phyloP scores from a whole-genome alignment of 2,113 vertebrate genomes.

The Lepisosteus osseus region DNA sequence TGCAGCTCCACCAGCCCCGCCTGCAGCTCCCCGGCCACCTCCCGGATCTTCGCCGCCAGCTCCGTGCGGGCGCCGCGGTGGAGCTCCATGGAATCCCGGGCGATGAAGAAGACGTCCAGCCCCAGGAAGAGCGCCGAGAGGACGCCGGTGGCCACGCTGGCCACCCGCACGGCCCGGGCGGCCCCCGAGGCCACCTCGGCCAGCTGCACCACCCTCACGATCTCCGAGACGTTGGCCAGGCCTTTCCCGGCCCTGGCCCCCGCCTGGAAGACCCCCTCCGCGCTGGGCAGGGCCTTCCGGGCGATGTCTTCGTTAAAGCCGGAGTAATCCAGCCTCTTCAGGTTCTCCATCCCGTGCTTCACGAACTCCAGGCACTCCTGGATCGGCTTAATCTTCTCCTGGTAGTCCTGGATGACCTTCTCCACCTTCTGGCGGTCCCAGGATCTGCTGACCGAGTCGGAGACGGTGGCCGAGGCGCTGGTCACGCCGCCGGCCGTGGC shows the following conservation, averaged over 20 bases:
- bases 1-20: slow-evolving; percentile 34
- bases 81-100: slow-evolving; percentile 60
- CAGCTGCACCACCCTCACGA: slow-evolving; percentile 52
- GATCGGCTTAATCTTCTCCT: slow-evolving; percentile 56
- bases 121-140: slow-evolving; percentile 61
- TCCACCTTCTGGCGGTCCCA: slow-evolving; percentile 67
- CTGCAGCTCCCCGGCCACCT: slow-evolving; percentile 55
- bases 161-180: slow-evolving; percentile 40
- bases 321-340: slow-evolving; percentile 61
- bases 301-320: slow-evolving; percentile 51
- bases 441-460: slow-evolving; percentile 59
- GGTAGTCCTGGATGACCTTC: slow-evolving; percentile 64
- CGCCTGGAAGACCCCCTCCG: slow-evolving; percentile 59
- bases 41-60: slow-evolving; percentile 58
- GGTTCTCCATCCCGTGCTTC: slow-evolving; percentile 60
- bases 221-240: slow-evolving; percentile 54
- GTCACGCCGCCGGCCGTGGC: slow-evolving; percentile 68
- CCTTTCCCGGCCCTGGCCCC: slow-evolving; percentile 54
- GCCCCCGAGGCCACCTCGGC: slow-evolving; percentile 45
- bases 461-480: slow-evolving; percentile 64
- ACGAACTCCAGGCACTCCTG: slow-evolving; percentile 57
- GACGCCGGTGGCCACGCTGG: slow-evolving; percentile 56
- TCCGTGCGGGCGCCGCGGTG: slow-evolving; percentile 62
- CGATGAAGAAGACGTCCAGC: slow-evolving; percentile 65
- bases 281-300: slow-evolving; percentile 54